A percentile compares a stretch with the other conserved stretches of the same genome.
phyloP scores from a whole-genome alignment of 2,113 vertebrate species.

The Notarius quadriscutis region DNA sequence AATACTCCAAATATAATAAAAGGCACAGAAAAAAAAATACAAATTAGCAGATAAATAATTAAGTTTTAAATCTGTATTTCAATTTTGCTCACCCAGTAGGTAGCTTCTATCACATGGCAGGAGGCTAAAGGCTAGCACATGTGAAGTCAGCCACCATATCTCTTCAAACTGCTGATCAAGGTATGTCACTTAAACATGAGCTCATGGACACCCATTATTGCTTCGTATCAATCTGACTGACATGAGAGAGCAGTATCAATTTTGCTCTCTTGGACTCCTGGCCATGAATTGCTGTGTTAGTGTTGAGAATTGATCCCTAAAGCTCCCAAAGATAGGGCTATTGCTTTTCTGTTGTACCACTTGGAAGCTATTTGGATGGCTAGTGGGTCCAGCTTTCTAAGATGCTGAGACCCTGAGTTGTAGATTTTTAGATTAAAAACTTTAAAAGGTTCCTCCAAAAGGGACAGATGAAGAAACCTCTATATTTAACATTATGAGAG shows the following conservation, averaged over 20 bases:
- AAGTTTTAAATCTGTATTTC: neutral
- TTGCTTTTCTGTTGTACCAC: neutral
- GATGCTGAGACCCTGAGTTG: neutral
- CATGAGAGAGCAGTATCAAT: neutral
- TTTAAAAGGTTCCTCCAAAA: neutral
- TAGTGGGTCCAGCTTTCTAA: neutral
- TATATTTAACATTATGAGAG: neutral
- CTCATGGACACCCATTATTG: too few relatives aligned
- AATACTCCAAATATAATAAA: neutral
- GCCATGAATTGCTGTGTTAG: neutral
- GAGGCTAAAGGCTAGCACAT: neutral
- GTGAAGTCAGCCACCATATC: neutral
- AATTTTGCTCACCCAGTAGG: neutral
- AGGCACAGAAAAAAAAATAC: neutral
- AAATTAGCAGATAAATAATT: neutral
- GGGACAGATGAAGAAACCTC: neutral
- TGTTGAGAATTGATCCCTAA: neutral
- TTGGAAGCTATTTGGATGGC: neutral
- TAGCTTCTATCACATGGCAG: neutral
- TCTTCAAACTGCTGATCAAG: neutral
- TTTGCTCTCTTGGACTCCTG: neutral
- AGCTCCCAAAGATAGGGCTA: neutral
- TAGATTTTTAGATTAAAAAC: neutral
- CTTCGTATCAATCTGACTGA: neutral
- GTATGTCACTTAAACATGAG: too few relatives aligned